Evolutionary conservation across 2,888 invertebrate genomes (phyloP).

Genomic region (Acanthococcus lagerstroemiae): DNA sequence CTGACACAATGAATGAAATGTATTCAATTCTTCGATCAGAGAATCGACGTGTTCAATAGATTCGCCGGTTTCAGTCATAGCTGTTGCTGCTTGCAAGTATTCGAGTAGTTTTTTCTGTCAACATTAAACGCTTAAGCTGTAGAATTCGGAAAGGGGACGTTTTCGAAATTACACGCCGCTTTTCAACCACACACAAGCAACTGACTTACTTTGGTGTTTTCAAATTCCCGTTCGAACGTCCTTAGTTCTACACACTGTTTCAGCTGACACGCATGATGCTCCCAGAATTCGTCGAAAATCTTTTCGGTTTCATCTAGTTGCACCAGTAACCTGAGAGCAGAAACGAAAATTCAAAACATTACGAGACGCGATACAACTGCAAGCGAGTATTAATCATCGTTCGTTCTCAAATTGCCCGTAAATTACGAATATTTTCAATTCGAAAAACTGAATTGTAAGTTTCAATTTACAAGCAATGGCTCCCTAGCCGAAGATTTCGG

Average conservation of each 20-base stretch:
- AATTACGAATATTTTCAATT: too few species aligned
- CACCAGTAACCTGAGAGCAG: slow-evolving; percentile 73
- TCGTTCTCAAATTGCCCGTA: too few species aligned
- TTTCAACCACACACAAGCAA: neutral
- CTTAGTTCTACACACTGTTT: slow-evolving; percentile 82
- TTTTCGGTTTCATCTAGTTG: slow-evolving; percentile 90
- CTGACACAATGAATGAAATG: slow-evolving; percentile 64
- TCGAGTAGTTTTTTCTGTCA: slow-evolving; percentile 61
- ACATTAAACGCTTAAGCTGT: too few species aligned
- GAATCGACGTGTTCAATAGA: slow-evolving; percentile 70
- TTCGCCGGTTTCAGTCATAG: slow-evolving; percentile 83
- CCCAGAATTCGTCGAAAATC: slow-evolving; percentile 91
- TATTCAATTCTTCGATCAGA: slow-evolving; percentile 63
- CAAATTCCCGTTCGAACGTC: slow-evolving; percentile 89
- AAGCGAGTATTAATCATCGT: too few species aligned
- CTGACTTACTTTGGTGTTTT: slow-evolving; percentile 63
- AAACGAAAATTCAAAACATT: too few species aligned
- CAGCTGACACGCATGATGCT: slow-evolving; percentile 76
- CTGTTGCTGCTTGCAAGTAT: slow-evolving; percentile 65
- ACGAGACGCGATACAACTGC: too few species aligned
- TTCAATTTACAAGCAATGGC: too few species aligned
- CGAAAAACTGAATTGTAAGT: too few species aligned
- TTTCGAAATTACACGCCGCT: too few species aligned
- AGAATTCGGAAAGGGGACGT: too few species aligned
- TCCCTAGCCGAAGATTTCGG: too few species aligned